Evolutionary conservation across 2,797 vertebrate genomes (phyloP), one percentile per base, ranked within the genome.

Genomic region (Sus cebifrons): DNA sequence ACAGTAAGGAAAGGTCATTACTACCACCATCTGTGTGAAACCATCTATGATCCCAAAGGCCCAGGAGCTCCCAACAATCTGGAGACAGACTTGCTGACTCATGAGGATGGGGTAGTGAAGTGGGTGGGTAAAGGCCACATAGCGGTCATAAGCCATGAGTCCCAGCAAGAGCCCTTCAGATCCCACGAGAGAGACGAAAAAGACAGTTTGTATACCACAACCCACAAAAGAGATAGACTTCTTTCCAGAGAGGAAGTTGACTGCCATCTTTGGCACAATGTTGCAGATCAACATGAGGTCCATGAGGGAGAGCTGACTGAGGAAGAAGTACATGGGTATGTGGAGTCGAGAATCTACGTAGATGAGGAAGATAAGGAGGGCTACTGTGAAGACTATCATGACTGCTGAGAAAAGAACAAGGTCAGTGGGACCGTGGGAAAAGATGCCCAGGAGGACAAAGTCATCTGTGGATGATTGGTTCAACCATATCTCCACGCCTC

Each of bases 81-180:
- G 75, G 2, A 97, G 60, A 81, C 96, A 97, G 44, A 88, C 77
- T n/a, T 27, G 97, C 21, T 75, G 96, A 54, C 4, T 97, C 97
- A 98, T 98, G 54, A 95, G 92, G 25, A 93, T 40, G 17, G 95
- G 94, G 36, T 97, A 97, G 27, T 79, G 95, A 54, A 98, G 94
- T 13, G 98, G 97, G 6, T 92, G 89, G 83, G 96, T 95, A 40
- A 98, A 91, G 21, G 96, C 97, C 74, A 97, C 78, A 13, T 95
- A 98, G 6, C 95, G 87, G 15, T 98, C 97, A 62, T 96, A 97
- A 81, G 97, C 96, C 97, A 98, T 97, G 77, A 98, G 88, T 36
- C 92, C 96, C 49, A 98, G 85, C 62, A 98, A 71, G 32, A 98
- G 95, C 9, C 95, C 96, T 25, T 98, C 97, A 18, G 95, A 96